Evolutionary conservation across 2,113 vertebrate genomes (phyloP).

Genomic region (Camelus bactrianus): DNA sequence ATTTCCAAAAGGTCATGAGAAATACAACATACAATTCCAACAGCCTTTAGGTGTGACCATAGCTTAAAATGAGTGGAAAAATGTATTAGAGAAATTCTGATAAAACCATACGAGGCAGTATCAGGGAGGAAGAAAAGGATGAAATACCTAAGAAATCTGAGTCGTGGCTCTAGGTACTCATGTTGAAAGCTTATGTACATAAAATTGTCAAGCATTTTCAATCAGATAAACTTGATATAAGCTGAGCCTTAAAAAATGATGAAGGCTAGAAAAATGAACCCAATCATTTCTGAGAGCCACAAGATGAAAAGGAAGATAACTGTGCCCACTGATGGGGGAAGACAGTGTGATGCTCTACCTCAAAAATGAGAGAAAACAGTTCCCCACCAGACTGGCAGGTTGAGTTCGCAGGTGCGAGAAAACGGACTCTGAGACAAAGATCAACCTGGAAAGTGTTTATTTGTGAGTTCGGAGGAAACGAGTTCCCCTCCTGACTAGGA

Average conservation of each 20-base stretch:
- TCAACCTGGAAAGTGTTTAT: background rate
- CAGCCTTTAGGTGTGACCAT: background rate
- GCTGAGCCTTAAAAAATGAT: background rate
- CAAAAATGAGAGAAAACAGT: background rate
- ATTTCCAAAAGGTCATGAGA: background rate
- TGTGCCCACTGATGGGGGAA: background rate
- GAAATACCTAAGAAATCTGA: background rate
- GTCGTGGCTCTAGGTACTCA: background rate
- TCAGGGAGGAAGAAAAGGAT: background rate
- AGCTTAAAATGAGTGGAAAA: conserved; percentile 18
- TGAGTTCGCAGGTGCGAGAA: background rate
- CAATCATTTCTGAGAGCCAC: background rate
- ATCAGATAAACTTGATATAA: background rate
- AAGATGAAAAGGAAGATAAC: background rate
- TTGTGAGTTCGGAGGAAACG: background rate
- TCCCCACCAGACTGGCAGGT: background rate
- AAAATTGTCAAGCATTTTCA: background rate
- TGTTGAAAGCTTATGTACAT: background rate
- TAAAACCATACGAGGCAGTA: background rate
- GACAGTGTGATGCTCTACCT: rapidly evolving
- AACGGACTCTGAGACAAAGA: background rate
- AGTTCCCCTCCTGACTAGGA: too few species aligned
- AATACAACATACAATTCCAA: background rate
- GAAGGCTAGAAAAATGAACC: background rate
- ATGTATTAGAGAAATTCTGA: background rate